A percentile compares a stretch with the other conserved stretches of the same genome.
phyloP scores from a whole-genome alignment of 23 tunicate species.

The Corella eumyota region DNA sequence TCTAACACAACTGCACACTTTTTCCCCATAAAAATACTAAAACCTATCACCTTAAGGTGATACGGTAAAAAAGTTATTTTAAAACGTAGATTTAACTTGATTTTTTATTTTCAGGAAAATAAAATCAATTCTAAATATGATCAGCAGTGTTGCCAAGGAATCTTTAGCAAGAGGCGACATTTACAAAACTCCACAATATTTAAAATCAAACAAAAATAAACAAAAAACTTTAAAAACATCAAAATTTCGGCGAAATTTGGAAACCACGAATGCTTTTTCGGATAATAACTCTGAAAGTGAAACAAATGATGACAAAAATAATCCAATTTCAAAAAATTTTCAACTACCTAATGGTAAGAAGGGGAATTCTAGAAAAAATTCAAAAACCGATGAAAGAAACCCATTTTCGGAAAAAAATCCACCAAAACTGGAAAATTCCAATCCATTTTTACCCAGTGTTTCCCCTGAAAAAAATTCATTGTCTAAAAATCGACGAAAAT shows the following conservation, averaged over 20 bases:
- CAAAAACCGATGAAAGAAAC: conserved; percentile 15
- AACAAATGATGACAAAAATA: no score
- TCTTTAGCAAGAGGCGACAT: conserved; percentile 17
- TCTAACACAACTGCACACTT: no score
- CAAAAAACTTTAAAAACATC: not conserved
- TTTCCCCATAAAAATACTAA: no score
- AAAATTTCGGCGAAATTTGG: not conserved
- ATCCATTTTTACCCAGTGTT: conserved; percentile 25
- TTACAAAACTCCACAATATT: not conserved
- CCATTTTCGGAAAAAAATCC: conserved; percentile 5
- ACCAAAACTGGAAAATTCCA: conserved; percentile 3
- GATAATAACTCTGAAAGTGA: conserved; percentile 22
- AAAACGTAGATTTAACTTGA: no score
- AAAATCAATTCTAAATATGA: conserved; percentile 37
- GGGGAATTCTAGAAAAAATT: no score
- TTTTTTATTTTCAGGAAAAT: conserved; percentile 36
- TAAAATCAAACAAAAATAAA: not conserved
- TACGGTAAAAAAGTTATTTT: no score
- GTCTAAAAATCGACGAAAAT: not conserved
- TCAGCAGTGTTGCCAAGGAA: conserved; percentile 17
- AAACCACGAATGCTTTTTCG: conserved; percentile 7
- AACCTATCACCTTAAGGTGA: no score
- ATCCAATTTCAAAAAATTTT: no score
- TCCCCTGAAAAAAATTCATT: conserved; percentile 11
- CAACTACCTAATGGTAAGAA: no score